Percentiles rank a stretch among this genome's conserved stretches.
Evolutionary conservation across 2,797 vertebrate genomes (phyloP).

Genomic region (Galaxias olidus): DNA sequence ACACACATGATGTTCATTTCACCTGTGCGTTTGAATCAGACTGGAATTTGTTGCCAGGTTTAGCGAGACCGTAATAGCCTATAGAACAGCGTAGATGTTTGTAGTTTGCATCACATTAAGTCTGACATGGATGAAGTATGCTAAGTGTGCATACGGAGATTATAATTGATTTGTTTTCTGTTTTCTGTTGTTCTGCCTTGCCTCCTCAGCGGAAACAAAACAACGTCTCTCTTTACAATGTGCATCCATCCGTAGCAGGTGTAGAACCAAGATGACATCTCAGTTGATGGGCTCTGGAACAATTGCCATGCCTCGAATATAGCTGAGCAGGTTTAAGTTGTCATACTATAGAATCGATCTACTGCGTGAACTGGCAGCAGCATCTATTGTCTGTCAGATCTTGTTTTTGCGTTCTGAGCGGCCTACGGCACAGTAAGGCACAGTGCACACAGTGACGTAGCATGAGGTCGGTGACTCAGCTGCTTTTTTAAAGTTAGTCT

Average conservation of each 20-base stretch:
- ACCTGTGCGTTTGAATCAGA: conserved; percentile 7
- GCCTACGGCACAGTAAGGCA: too few relatives aligned
- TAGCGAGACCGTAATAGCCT: too few relatives aligned
- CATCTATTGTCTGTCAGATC: conserved; percentile 22
- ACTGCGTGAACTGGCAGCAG: conserved; percentile 23
- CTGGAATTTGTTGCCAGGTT: neutral
- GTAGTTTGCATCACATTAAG: neutral
- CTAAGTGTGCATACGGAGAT: neutral
- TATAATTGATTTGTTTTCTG: too few relatives aligned
- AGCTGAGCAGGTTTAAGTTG: conserved; percentile 25
- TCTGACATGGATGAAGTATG: conserved; percentile 10
- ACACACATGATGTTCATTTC: conserved; percentile 28
- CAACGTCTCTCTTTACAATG: conserved; percentile 31
- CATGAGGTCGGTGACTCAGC: too few relatives aligned
- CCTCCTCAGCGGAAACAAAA: conserved; percentile 14
- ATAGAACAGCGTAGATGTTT: neutral
- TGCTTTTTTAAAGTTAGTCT: too few relatives aligned
- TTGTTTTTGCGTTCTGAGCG: conserved; percentile 24
- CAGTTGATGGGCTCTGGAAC: conserved; percentile 35
- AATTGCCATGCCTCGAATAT: conserved; percentile 16
- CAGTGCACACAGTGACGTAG: too few relatives aligned
- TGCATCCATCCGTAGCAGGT: conserved; percentile 26
- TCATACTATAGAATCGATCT: conserved; percentile 24
- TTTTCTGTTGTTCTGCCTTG: too few relatives aligned
- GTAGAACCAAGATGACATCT: conserved; percentile 29